Evolutionary conservation across 2,113 vertebrate genomes (phyloP).

Genomic region (Myotis yumanensis): DNA sequence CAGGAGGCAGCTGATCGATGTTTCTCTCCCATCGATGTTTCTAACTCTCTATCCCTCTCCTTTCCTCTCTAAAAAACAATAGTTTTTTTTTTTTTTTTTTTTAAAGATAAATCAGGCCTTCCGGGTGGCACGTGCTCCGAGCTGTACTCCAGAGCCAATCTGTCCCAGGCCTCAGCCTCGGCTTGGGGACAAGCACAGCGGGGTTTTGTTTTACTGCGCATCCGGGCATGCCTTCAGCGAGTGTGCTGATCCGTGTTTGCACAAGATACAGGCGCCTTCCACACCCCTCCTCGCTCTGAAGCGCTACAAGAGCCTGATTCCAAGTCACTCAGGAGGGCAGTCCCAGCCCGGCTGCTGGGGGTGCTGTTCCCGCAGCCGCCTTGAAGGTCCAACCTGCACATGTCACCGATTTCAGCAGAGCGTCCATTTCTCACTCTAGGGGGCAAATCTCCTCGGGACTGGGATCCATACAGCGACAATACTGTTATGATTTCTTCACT

Average conservation of each 20-base stretch:
- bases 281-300: not conserved
- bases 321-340: not conserved
- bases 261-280: not conserved
- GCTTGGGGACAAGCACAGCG: not conserved
- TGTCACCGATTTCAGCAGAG: not conserved
- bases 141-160: no score
- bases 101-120: not conserved
- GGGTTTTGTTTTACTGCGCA: not conserved
- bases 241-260: not conserved
- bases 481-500: not conserved
- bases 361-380: not conserved
- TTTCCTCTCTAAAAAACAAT: no score
- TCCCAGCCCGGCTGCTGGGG: not conserved
- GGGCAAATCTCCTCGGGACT: not conserved
- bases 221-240: not conserved
- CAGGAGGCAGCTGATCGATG: no score
- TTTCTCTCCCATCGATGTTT: no score
- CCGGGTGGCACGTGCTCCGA: not conserved
- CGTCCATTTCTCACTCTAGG: not conserved
- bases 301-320: not conserved
- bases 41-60: no score
- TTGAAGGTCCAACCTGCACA: no score
- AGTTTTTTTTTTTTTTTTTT: no score
- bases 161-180: not conserved
- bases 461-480: rapidly evolving